Percentiles rank a stretch among this genome's conserved stretches.
phyloP scores from a whole-genome alignment of 2,888 invertebrate genomes.

The Eupithecia vulgata region DNA sequence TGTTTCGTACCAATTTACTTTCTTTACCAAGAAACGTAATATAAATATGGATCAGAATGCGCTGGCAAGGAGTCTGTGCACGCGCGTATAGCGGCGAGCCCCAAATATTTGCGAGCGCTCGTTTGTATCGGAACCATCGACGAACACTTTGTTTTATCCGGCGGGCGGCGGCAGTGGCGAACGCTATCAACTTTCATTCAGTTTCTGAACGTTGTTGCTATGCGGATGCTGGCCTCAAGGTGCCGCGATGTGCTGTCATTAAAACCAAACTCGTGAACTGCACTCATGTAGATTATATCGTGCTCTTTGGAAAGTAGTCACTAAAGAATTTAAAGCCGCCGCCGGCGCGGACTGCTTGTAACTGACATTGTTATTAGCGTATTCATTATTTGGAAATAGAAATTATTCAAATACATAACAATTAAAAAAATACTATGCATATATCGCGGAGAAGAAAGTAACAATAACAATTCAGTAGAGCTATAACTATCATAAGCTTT shows the following conservation, averaged over 20 bases:
- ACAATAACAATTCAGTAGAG: neutral
- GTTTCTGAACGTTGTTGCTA: slow-evolving; percentile 80
- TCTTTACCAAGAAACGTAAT: slow-evolving; percentile 42
- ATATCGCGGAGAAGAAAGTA: neutral
- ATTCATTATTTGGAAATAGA: slow-evolving; percentile 3
- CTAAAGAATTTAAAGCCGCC: slow-evolving; percentile 58
- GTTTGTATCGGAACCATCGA: slow-evolving; percentile 64
- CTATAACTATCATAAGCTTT: neutral
- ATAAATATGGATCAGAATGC: slow-evolving; percentile 51
- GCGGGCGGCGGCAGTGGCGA: slow-evolving; percentile 49
- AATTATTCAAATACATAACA: neutral
- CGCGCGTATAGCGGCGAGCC: slow-evolving; percentile 45
- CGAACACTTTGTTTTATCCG: slow-evolving; percentile 68
- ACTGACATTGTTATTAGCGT: slow-evolving; percentile 42
- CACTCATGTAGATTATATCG: slow-evolving; percentile 80
- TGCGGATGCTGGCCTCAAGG: slow-evolving; percentile 77
- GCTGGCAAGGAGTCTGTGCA: slow-evolving; percentile 34
- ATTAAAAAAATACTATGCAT: neutral
- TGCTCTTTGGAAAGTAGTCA: slow-evolving; percentile 77
- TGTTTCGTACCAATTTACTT: slow-evolving; percentile 45
- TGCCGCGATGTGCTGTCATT: slow-evolving; percentile 65
- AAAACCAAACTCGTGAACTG: slow-evolving; percentile 75
- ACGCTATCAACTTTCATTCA: slow-evolving; percentile 81
- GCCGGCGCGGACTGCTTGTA: slow-evolving; percentile 55
- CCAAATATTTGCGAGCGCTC: slow-evolving; percentile 65